Base-by-base conservation (phyloP, 2,113 vertebrate genomes). In the Limnothrissa miodon region DNA sequence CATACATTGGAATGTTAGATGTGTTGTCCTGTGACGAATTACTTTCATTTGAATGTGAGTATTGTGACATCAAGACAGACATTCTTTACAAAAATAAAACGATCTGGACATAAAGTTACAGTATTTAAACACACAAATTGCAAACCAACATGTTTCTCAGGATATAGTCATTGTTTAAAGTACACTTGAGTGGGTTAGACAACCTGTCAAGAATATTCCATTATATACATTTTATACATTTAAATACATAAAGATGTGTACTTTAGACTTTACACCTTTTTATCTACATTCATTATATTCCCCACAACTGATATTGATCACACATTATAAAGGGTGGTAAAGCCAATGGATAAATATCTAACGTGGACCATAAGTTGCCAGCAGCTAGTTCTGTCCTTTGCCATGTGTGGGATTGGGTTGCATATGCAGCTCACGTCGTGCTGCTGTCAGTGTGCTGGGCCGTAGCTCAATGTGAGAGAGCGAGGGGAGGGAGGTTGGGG, bases 11-110 rank as follows among this genome's bases (percentile, higher is more conserved):
- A 74, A 39, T 29, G 33, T 36, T 66, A 48, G 17, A 48, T 56
- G 33, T 17, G 33, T 4, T 36, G 2, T 29, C 33, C 33, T 56
- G 21, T 56, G 19, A 56, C 23, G 51, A 19, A 70, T 66, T 8
- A 8, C n/a, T 29, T 62, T 56, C 4, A 66, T 10, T 66, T 74
- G 25, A 74, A 15, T 33, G 10, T 15, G 10, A 70, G 33, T 33
- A 25, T 3, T 25, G 59, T 29, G n/a, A 66, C 8, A 25, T 66
- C 59, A 66, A 66, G 59, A 25, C n/a, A 15, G 29, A 29, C 25
- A 17, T 70, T 70, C 29, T 33, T 74, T 74, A 74, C 29, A 74
- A 74, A 74, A 74, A 36, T 74, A 74, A 74, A 66, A 36, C 17
- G 10, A 74, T 74, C 36, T 74, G 66, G 66, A 17, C 25, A 74